Base-by-base conservation (phyloP, 2,888 invertebrate genomes). In the Himalopsyche kuldschensis region DNA sequence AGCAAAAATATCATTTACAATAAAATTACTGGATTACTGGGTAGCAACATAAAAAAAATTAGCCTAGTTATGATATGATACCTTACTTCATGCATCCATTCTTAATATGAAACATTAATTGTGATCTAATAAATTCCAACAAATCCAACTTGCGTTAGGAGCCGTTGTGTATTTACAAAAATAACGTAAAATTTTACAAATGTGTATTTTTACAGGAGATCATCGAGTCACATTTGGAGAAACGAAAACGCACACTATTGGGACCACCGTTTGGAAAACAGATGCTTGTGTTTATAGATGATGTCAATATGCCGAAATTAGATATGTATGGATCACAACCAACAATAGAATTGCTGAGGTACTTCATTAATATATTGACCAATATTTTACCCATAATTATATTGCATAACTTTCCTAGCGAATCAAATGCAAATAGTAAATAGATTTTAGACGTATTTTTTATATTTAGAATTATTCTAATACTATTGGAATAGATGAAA, bases 241-340 rank as follows among this genome's bases (percentile, higher is more conserved):
- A 95, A 88, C 94, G 96, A 69, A 96, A 96, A 87, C 95, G 95
- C 85, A 95, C 94, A 32, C 92, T 96, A 6, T 90, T 97, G 63
- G 97, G 97, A 10, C 96, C 97, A 0, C 97, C 97, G 0, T 89
- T 94, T 41, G 96, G 96, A 15, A 97, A 97, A 89, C 94, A 95
- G 84, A 93, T 97, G 0, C 93, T 97, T 3, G 93, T 97, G 82
- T 97, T 98, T 88, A 95, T 98, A 30, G 98, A 98, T 88, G 98
- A 98, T 88, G 95, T 98, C 0, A 98, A 98, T 88, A 97, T 98
- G 97, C 98, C 98, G 0, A 94, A 94, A 88, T 90, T 95, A 87
- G 97, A 95, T 89, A 94, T 94, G 0, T 98, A 97, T 88, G 98
- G 98, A 10, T 96, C 97, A 11, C 98, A 98, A 88, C 97, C 98